A percentile compares a stretch with the other conserved stretches of the same genome.
Evolutionary conservation across 2,113 vertebrate species (phyloP).

Genomic region (Myrmecophaga tridactyla): DNA sequence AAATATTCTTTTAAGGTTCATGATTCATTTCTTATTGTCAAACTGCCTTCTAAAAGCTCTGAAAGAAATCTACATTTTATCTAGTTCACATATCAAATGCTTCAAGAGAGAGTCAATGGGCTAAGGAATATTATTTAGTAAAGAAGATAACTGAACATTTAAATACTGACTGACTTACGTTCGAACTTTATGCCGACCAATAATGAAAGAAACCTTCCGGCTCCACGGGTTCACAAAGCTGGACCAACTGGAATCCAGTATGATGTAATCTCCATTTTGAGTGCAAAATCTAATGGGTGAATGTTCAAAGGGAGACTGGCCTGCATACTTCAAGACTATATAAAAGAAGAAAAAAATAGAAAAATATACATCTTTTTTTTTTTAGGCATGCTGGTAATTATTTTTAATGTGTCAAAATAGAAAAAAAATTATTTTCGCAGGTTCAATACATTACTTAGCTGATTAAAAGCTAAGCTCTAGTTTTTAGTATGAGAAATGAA

Average conservation of each 20-base stretch:
- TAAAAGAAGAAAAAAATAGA: neutral
- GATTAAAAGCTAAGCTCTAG: neutral
- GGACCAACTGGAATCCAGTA: constrained; percentile 94
- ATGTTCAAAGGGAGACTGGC: constrained; percentile 91
- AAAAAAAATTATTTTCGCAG: constrained; percentile 3
- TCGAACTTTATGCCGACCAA: constrained; percentile 92
- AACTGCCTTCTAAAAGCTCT: neutral
- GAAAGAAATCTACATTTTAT: neutral
- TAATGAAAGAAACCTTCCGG: constrained; percentile 92
- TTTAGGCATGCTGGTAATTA: neutral
- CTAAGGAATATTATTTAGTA: neutral
- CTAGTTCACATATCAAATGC: neutral
- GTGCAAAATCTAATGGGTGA: constrained; percentile 90
- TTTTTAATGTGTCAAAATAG: neutral
- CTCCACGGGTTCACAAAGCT: constrained; percentile 96
- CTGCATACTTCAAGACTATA: constrained; percentile 90
- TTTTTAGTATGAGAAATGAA: neutral
- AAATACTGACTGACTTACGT: constrained; percentile 84
- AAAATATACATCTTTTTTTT: too few relatives aligned
- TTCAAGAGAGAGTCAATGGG: neutral
- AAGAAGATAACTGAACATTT: neutral
- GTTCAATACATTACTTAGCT: neutral
- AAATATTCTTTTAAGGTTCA: neutral
- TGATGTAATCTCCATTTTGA: constrained; percentile 92
- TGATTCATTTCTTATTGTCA: neutral